A percentile compares a stretch with the other conserved stretches of the same genome.
These are phyloP conservation scores for Drosophila anceps DNA, from an alignment of 2,888 invertebrate species.

Conservation along the genomic window DNA sequence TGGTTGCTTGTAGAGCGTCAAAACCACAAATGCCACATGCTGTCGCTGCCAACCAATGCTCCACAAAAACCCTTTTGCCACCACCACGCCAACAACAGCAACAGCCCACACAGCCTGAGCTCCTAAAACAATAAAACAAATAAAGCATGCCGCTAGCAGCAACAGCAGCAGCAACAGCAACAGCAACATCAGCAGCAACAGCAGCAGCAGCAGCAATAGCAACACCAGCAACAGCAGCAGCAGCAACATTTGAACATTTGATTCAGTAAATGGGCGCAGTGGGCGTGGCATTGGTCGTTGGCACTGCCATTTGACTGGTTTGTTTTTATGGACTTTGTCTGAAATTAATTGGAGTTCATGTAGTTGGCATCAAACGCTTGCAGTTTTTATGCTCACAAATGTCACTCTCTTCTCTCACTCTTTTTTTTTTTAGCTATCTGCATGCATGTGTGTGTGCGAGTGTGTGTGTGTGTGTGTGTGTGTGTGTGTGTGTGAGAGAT, in stretches of 20 bases:
- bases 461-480: constrained; percentile 18
- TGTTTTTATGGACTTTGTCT: constrained; percentile 79
- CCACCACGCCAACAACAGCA: background rate
- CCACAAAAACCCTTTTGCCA: constrained; percentile 2
- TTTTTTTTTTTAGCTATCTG: background rate
- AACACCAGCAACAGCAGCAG: constrained; percentile 52
- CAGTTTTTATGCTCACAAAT: constrained; percentile 58
- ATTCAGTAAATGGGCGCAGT: constrained; percentile 47
- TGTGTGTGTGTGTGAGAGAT: constrained; percentile 34
- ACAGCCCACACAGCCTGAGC: constrained; percentile 11
- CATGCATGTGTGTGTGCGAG: background rate
- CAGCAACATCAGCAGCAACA: constrained; percentile 39
- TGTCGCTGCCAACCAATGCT: constrained; percentile 45
- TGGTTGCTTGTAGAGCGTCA: constrained; percentile 78
- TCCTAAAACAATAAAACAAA: constrained; percentile 76
- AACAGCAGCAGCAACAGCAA: constrained; percentile 52
- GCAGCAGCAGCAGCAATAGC: constrained; percentile 45
- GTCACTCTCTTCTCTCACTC: constrained; percentile 4
- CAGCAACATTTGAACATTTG: constrained; percentile 67
- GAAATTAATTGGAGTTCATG: constrained; percentile 78
- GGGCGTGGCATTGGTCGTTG: constrained; percentile 24
- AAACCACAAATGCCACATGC: constrained; percentile 81
- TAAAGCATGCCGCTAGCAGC: constrained; percentile 67
- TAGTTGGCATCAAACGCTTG: constrained; percentile 67
- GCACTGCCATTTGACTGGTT: constrained; percentile 60